These are phyloP conservation scores for Netelia melanura DNA, from an alignment of 2,888 invertebrate species.

Conservation along the genomic window DNA sequence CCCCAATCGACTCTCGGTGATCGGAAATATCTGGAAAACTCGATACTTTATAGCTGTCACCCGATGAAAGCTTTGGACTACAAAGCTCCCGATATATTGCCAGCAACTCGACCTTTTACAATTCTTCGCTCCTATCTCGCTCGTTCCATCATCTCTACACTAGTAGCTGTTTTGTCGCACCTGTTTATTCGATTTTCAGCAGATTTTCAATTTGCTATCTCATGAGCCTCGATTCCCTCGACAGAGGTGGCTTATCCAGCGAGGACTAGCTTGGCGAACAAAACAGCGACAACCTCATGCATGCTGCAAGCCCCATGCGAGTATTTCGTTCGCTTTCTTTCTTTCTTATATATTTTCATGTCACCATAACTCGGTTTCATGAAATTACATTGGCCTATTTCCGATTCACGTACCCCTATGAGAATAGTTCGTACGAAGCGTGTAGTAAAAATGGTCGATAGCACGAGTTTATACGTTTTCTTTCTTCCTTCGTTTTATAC, in stretches of 20 bases:
- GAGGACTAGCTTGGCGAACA: constrained; percentile 16
- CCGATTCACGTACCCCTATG: neutral
- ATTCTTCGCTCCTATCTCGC: constrained; percentile 1
- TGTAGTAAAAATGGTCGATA: neutral
- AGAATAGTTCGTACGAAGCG: neutral
- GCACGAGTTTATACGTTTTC: neutral
- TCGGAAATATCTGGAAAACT: constrained; percentile 52
- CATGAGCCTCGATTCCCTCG: constrained; percentile 49
- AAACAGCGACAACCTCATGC: neutral
- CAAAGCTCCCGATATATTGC: constrained; percentile 50
- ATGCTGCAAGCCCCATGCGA: neutral
- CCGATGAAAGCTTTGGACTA: constrained; percentile 30
- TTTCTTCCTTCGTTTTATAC: neutral
- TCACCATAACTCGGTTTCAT: neutral
- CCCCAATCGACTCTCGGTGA: constrained; percentile 24
- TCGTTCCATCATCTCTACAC: neutral
- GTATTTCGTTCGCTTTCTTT: constrained; percentile 8
- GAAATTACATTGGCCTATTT: constrained; percentile 12
- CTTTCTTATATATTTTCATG: neutral
- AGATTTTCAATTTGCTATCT: constrained; percentile 52
- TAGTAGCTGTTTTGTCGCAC: constrained; percentile 40
- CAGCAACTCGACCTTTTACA: constrained; percentile 36
- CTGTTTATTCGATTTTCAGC: constrained; percentile 54
- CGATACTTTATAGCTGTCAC: constrained; percentile 34
- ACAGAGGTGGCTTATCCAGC: constrained; percentile 25